A percentile compares a stretch with the other conserved stretches of the same genome.
These are phyloP conservation scores for Cataglyphis livida DNA, from an alignment of 2,888 invertebrate genomes.

Conservation along the genomic window DNA sequence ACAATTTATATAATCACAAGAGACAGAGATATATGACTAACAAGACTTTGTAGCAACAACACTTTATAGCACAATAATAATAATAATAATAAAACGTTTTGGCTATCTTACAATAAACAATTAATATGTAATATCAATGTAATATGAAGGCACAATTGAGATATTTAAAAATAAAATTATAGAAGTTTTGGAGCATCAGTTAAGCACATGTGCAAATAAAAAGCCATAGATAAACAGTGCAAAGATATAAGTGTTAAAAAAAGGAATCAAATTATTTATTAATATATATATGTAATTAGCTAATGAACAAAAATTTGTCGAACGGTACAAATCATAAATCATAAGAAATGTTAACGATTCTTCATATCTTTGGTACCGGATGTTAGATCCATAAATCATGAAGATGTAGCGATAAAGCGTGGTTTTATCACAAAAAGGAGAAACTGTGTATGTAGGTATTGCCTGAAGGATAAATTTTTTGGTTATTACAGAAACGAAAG, in stretches of 20 bases:
- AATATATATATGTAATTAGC: slow-evolving; percentile 61
- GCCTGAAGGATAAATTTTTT: slow-evolving; percentile 65
- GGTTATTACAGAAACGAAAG: slow-evolving; percentile 66
- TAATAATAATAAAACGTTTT: not conserved
- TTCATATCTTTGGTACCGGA: not conserved
- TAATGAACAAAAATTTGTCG: slow-evolving; percentile 66
- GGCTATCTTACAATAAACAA: not conserved
- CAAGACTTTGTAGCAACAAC: not conserved
- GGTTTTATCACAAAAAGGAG: slow-evolving; percentile 56
- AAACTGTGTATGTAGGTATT: slow-evolving; percentile 53
- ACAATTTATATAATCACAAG: slow-evolving; percentile 33
- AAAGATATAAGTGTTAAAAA: not conserved
- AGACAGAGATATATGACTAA: not conserved
- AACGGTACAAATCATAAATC: slow-evolving; percentile 28
- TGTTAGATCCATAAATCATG: slow-evolving; percentile 16
- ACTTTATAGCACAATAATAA: not conserved
- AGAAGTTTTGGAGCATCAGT: not conserved
- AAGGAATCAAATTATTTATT: slow-evolving; percentile 18
- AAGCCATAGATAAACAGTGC: not conserved
- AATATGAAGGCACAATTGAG: not conserved
- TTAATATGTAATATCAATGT: slow-evolving; percentile 5
- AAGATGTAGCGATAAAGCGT: slow-evolving; percentile 57
- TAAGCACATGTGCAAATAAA: not conserved
- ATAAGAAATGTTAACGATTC: slow-evolving; percentile 43
- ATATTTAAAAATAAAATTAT: not conserved